A percentile compares a stretch with the other conserved stretches of the same genome.
Evolutionary conservation across 2,797 vertebrate species (phyloP).

Genomic region (Clarias laeviceps): DNA sequence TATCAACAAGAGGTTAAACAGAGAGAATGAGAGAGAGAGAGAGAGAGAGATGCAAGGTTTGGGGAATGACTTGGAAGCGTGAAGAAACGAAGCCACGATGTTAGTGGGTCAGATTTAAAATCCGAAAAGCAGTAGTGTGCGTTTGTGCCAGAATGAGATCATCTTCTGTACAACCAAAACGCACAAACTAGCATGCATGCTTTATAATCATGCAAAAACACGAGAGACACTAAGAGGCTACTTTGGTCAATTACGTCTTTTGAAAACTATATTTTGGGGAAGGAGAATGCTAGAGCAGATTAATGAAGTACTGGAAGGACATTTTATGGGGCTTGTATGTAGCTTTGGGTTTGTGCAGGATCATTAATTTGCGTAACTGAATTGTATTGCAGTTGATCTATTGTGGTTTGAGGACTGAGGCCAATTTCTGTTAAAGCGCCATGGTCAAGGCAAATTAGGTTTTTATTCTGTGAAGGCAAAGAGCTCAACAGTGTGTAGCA

Average conservation of each 20-base stretch:
- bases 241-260: not conserved
- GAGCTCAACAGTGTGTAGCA: conserved; percentile 27
- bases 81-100: conserved; percentile 40
- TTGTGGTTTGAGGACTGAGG: conserved; percentile 28
- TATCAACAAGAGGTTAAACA: conserved; percentile 62
- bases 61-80: conserved; percentile 12
- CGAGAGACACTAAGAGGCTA: no score
- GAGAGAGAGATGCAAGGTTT: conserved; percentile 15
- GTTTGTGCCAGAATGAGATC: not conserved
- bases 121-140: not conserved
- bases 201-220: not conserved
- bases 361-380: conserved; percentile 35
- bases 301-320: not conserved
- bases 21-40: conserved; percentile 41
- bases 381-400: conserved; percentile 38
- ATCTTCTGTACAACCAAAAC: conserved; percentile 12
- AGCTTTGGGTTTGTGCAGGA: conserved; percentile 31
- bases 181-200: not conserved
- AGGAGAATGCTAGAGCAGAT: conserved; percentile 11
- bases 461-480: conserved; percentile 19
- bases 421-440: conserved; percentile 28
- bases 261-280: not conserved
- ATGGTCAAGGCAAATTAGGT: conserved; percentile 43
- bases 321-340: not conserved
- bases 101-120: conserved; percentile 61